These are phyloP conservation scores for Leptosomus discolor DNA, from an alignment of 2,113 vertebrate species.

Conservation along the genomic window DNA sequence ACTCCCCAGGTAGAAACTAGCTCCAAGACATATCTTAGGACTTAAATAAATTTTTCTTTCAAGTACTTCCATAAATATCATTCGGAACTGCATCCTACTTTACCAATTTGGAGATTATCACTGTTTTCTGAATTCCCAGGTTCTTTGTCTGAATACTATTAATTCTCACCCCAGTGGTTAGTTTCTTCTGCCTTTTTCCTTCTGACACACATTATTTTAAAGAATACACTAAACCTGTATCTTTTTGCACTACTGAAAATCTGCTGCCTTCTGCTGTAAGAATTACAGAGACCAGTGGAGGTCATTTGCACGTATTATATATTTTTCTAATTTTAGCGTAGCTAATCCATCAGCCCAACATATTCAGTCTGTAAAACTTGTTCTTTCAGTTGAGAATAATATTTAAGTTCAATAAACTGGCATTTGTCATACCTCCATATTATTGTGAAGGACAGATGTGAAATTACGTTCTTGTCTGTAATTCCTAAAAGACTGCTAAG, in stretches of 20 bases:
- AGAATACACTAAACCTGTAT: background rate
- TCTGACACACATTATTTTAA: background rate
- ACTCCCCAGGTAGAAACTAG: background rate
- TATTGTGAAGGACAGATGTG: background rate
- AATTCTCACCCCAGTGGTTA: background rate
- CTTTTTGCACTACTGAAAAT: background rate
- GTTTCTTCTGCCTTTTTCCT: background rate
- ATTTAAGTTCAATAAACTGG: background rate
- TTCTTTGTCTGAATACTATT: background rate
- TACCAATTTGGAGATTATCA: background rate
- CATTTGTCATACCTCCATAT: background rate
- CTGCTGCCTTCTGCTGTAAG: background rate
- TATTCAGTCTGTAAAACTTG: background rate
- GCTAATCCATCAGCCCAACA: background rate
- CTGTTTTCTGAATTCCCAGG: background rate
- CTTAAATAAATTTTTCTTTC: background rate
- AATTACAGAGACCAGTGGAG: background rate
- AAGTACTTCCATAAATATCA: background rate
- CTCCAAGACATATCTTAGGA: background rate
- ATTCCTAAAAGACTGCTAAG: background rate
- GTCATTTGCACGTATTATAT: background rate
- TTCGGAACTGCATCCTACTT: background rate
- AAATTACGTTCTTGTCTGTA: background rate
- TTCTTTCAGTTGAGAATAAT: background rate
- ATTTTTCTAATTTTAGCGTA: slow-evolving; percentile 17